Percentiles rank a stretch among this genome's conserved stretches.
Evolutionary conservation across 2,888 invertebrate genomes (phyloP).

Genomic region (Lasioglossum morio): DNA sequence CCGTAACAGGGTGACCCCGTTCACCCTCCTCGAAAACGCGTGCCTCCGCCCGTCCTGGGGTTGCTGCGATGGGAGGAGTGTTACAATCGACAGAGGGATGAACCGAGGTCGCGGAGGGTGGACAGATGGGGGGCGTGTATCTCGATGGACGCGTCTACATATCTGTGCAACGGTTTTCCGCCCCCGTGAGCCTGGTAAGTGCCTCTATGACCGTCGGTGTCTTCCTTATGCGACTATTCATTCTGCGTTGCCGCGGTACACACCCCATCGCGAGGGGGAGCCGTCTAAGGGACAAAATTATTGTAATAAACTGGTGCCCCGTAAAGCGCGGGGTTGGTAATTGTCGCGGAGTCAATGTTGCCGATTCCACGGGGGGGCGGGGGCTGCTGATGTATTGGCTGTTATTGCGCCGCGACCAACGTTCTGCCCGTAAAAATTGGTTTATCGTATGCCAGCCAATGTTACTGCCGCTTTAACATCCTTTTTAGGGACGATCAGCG

Average conservation of each 20-base stretch:
- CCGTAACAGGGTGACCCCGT: conserved; percentile 68
- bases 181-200: conserved; percentile 60
- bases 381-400: conserved; percentile 51
- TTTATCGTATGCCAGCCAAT: background rate
- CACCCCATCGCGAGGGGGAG: conserved; percentile 34
- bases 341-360: conserved; percentile 42
- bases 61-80: conserved; percentile 32
- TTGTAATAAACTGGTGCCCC: conserved; percentile 54
- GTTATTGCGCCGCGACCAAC: conserved; percentile 55
- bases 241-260: conserved; percentile 41
- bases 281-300: conserved; percentile 60
- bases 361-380: conserved; percentile 38
- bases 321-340: conserved; percentile 48
- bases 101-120: conserved; percentile 59
- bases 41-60: conserved; percentile 47
- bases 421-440: conserved; percentile 44
- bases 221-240: conserved; percentile 60
- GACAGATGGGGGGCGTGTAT: conserved; percentile 82
- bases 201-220: conserved; percentile 62
- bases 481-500: background rate
- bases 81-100: conserved; percentile 57
- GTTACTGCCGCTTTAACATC: conserved; percentile 12
- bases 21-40: conserved; percentile 65
- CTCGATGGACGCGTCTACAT: conserved; percentile 62
- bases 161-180: conserved; percentile 50